phyloP scores from a whole-genome alignment of 2,797 vertebrate genomes.

The Kryptopterus vitreolus region DNA sequence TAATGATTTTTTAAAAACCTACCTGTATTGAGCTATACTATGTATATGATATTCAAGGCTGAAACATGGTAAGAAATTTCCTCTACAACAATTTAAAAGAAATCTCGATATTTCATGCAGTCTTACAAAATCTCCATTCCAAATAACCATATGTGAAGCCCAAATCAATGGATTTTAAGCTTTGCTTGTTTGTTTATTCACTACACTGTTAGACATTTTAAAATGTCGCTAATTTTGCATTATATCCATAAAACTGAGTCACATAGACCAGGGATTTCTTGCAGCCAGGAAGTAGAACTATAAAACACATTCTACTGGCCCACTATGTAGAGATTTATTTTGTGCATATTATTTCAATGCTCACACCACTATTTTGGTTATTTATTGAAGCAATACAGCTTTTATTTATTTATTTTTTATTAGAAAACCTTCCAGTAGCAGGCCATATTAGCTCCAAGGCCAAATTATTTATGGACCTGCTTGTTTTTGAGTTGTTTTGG shows the following conservation, averaged over 20 bases:
- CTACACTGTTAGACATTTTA: background rate
- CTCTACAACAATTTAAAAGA: too few species aligned
- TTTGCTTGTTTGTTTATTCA: slow-evolving; percentile 8
- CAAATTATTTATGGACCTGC: background rate
- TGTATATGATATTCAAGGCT: too few species aligned
- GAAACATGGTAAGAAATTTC: too few species aligned
- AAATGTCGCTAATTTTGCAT: slow-evolving; percentile 7
- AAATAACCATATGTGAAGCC: background rate
- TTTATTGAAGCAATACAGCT: background rate
- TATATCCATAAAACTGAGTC: background rate
- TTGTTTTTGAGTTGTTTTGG: background rate
- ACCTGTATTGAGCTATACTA: too few species aligned
- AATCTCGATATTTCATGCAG: background rate
- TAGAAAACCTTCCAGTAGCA: background rate
- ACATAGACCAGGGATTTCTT: background rate
- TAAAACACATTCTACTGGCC: background rate
- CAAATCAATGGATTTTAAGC: background rate
- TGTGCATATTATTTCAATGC: background rate
- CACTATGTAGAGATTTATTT: slow-evolving; percentile 15
- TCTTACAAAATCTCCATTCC: background rate
- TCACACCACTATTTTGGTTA: background rate
- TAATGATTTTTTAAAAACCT: too few species aligned
- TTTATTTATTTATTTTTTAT: too few species aligned
- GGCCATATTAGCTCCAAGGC: background rate
- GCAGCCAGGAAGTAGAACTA: background rate